These are phyloP conservation scores for Stegophylla sp. DNA, from an alignment of 2,888 invertebrate species.

Conservation along the genomic window DNA sequence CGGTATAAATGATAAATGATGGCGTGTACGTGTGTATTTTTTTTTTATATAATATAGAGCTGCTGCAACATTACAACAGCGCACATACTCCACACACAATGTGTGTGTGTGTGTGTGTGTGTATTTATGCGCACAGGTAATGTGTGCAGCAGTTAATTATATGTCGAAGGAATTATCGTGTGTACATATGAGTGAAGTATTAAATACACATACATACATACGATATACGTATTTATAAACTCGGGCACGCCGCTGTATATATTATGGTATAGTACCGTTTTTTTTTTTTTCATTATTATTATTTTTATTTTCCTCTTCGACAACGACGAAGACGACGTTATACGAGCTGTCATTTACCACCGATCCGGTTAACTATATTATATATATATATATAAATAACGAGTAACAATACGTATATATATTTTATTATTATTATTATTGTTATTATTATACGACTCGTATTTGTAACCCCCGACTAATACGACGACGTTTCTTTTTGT, in stretches of 20 bases:
- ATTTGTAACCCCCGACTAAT: not conserved
- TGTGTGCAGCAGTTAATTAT: conserved; percentile 37
- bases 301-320: not conserved
- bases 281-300: not conserved
- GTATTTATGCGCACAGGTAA: not conserved
- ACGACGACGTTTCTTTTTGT: conserved; percentile 4
- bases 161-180: not conserved
- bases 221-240: no score
- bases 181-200: not conserved
- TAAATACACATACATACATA: not conserved
- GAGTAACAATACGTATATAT: not conserved
- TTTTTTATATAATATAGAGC: conserved; percentile 1
- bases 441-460: no score
- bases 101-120: not conserved
- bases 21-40: not conserved
- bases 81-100: conserved; percentile 15
- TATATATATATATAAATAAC: not conserved
- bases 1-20: conserved; percentile 43
- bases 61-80: no score
- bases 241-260: no score
- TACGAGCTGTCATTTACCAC: not conserved
- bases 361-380: conserved; percentile 18
- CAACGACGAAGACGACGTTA: not conserved
- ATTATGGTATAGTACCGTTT: conserved; percentile 20
- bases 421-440: not conserved